Evolutionary conservation across 2,113 vertebrate genomes (phyloP).

Genomic region (Acanthisitta chloris): DNA sequence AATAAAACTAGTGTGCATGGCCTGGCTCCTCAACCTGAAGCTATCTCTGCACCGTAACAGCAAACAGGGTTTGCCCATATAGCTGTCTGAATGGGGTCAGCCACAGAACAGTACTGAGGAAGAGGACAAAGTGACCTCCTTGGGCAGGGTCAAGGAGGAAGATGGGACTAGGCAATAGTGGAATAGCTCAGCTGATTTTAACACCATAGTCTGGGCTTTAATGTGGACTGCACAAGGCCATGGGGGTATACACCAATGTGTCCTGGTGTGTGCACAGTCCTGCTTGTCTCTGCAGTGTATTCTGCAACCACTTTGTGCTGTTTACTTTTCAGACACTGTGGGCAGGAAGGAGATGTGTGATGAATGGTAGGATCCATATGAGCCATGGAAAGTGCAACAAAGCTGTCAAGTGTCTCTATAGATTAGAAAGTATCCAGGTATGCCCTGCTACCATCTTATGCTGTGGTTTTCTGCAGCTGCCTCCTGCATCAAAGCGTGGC

Average conservation of each 20-base stretch:
- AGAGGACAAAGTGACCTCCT: background rate
- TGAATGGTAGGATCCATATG: background rate
- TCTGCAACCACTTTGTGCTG: background rate
- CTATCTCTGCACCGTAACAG: background rate
- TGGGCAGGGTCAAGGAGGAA: background rate
- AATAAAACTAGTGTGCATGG: background rate
- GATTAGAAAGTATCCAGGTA: background rate
- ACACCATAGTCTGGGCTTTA: background rate
- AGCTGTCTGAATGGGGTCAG: background rate
- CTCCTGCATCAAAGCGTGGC: background rate
- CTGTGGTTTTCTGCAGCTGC: background rate
- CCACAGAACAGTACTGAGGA: background rate
- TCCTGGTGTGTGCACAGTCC: background rate
- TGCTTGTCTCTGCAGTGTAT: background rate
- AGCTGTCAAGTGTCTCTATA: background rate
- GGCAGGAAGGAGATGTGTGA: background rate
- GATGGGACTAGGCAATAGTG: background rate
- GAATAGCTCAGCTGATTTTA: background rate
- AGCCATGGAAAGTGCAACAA: background rate
- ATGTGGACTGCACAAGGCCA: background rate
- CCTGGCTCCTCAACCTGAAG: background rate
- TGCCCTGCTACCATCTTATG: background rate
- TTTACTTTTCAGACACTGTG: background rate
- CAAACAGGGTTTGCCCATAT: background rate
- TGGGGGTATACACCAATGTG: background rate